Evolutionary conservation across 2,797 vertebrate species (phyloP), one percentile per base, ranked within the genome.

Genomic region (Gymnothorax javanicus): DNA sequence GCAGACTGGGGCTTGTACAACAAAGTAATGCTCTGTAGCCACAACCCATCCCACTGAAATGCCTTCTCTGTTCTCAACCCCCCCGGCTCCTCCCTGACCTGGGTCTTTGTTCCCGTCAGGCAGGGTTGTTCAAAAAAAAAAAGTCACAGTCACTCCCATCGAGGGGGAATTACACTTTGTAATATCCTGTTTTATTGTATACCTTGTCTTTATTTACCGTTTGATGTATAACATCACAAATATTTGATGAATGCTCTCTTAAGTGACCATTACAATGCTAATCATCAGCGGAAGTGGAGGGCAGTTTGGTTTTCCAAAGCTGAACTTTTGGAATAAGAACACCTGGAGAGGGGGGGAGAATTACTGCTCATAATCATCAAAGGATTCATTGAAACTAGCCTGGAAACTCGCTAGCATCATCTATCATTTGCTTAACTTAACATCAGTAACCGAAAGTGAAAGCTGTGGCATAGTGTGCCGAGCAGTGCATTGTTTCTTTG

Each of bases 1-100:
- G 84, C 43, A n/a, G 62, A 25, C 27, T 69, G 83, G 62, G 60
- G 64, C 83, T 69, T 69, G 83, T 84, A 52, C 64, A 23, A 84
- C 83, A 84, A 84, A 83, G 82, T 83, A 62, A 57, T 9, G 58
- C 82, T 60, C 58, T 83, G 54, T 83, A n/a, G 25, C 54, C 82
- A 58, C 43, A 60, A 59, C 11, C 50, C 50, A 23, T 43, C 54
- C 17, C 64, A 17, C 67, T 62, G 58, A 75, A 75, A 75, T 17
- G 27, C 25, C 71, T 11, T 5, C 17, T 60, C 27, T 84, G 59
- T 20, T 33, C 58, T 84, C 17, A 50, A 4, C 59, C 27, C n/a
- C 56, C 58, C 58, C 0, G 15, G 12, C 8, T 59, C 57, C 15
- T 8, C n/a, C 8, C 20, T 58, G 57, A 25, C 54, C n/a, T 59